Base-by-base conservation (phyloP, 2,888 invertebrate species). In the Eurytoma californica region DNA sequence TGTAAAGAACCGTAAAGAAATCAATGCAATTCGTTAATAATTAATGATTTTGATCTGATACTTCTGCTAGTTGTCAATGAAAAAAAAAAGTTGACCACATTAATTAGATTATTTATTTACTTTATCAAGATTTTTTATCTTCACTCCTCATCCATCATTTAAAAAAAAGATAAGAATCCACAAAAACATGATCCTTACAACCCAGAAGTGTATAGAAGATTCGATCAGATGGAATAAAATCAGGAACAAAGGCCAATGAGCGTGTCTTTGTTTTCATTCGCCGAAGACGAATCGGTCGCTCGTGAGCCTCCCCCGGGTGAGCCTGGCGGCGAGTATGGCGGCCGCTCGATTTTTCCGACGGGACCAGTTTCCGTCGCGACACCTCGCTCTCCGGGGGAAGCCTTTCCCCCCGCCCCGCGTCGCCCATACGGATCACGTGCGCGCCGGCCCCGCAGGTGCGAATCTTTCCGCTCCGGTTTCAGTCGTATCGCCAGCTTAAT, bases 271-370 rank as follows among this genome's bases (percentile, higher is more conserved):
- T 75, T 68, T 68, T 53, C 68, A 75, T 20, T 60, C 60, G 61
- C 9, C 51, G 16, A 30, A 55, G 39, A 16, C 63, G 63, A 65
- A 60, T 28, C 51, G 58, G 16, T 24, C n/a, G 39, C 30, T 65
- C 57, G 20, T n/a, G 69, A 24, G 20, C 24, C 70, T 70, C 66
- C 65, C 66, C 18, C 47, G 18, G 65, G 57, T 20, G 65, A 13
- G n/a, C 9, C 39, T 39, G 1, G 9, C 9, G 39, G 20, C 51
- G 28, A 69, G 66, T 49, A 72, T 66, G 70, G 72, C 77, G 69
- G 60, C 49, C 55, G 53, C 67, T 60, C 60, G 67, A 77, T 77
- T 77, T 77, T 77, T 77, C 77, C 77, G 72, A 66, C 72, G 77
- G 72, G 77, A 77, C 77, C 60, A 77, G 77, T 77, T 77, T 39